Percentiles rank a stretch among this genome's conserved stretches.
Evolutionary conservation across 2,113 vertebrate genomes (phyloP).

Genomic region (Gobiocypris rarus): DNA sequence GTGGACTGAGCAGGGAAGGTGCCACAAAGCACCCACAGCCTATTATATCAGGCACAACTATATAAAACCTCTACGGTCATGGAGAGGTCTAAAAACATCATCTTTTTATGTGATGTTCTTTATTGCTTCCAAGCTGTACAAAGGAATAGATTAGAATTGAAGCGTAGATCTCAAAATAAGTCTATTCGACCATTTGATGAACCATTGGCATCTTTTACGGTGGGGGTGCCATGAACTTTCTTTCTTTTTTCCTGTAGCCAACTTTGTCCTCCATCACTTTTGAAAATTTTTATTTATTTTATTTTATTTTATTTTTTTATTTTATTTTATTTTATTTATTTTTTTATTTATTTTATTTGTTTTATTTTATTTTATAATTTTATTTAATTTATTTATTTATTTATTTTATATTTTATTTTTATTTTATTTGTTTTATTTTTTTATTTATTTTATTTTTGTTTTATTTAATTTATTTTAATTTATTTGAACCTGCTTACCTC

Average conservation of each 20-base stretch:
- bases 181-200: not conserved
- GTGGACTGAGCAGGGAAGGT: slow-evolving; percentile 50
- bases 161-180: not conserved
- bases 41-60: slow-evolving; percentile 49
- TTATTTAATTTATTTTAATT: too few species aligned
- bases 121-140: not conserved
- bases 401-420: too few species aligned
- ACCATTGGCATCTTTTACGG: not conserved
- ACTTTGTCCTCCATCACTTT: not conserved
- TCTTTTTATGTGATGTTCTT: slow-evolving; percentile 24
- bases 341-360: too few species aligned
- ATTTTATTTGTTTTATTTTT: too few species aligned
- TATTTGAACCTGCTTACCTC: too few species aligned
- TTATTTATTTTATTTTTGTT: too few species aligned
- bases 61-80: slow-evolving; percentile 27
- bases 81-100: slow-evolving; percentile 18
- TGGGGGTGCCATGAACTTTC: not conserved
- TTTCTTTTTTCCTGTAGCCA: not conserved
- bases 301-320: too few species aligned
- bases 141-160: not conserved
- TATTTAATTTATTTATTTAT: too few species aligned
- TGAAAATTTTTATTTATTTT: too few species aligned
- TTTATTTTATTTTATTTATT: too few species aligned
- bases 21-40: slow-evolving; percentile 46
- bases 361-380: too few species aligned